Evolutionary conservation across 2,888 invertebrate genomes (phyloP).

Genomic region (Scaptomyza tumidula): DNA sequence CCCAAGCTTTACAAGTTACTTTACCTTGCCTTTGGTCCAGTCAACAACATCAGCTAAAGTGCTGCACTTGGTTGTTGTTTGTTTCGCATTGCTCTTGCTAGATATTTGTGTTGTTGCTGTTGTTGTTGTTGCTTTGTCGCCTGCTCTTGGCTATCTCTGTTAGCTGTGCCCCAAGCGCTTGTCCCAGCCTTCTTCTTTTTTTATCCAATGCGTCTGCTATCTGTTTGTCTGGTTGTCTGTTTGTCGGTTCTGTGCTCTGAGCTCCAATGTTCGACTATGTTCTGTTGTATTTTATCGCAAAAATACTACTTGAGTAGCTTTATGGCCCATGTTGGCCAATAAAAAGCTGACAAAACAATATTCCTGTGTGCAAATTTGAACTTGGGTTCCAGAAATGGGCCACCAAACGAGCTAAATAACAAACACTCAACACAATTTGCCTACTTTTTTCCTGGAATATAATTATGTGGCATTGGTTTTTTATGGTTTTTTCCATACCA

Average conservation of each 20-base stretch:
- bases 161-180: constrained; percentile 52
- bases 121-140: constrained; percentile 63
- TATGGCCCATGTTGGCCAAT: constrained; percentile 81
- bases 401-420: constrained; percentile 57
- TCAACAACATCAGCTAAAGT: constrained; percentile 71
- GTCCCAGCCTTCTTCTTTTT: constrained; percentile 66
- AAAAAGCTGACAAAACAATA: constrained; percentile 82
- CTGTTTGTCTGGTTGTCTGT: constrained; percentile 24
- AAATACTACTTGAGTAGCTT: constrained; percentile 82
- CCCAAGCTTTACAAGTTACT: constrained; percentile 77
- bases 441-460: constrained; percentile 40
- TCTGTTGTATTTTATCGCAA: constrained; percentile 82
- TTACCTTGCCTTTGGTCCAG: constrained; percentile 64
- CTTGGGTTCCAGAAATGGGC: constrained; percentile 52
- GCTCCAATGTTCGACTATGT: constrained; percentile 43
- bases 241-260: constrained; percentile 36
- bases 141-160: constrained; percentile 47
- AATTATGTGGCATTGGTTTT: constrained; percentile 22
- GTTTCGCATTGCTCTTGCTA: constrained; percentile 46
- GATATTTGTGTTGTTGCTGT: constrained; percentile 49
- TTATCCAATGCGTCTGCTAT: constrained; percentile 76
- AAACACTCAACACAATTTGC: constrained; percentile 40
- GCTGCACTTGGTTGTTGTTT: constrained; percentile 65
- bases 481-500: not conserved
- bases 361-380: constrained; percentile 68